phyloP scores from a whole-genome alignment of 2,888 invertebrate species.

The Gymnosoma rotundatum region DNA sequence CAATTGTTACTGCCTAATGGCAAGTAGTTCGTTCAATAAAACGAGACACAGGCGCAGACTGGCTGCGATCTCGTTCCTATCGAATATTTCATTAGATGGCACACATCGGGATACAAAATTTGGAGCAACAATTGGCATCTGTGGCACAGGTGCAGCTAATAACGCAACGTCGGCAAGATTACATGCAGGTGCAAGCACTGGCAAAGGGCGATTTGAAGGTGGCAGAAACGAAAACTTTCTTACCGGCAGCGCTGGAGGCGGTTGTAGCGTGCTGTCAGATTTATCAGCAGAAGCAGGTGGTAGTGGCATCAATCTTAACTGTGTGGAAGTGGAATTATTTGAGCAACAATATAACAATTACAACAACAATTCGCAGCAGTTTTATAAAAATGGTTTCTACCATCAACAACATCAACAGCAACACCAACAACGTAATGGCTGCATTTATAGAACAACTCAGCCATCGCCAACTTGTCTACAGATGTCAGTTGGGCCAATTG shows the following conservation, averaged over 20 bases:
- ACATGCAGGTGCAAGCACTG: conserved; percentile 73
- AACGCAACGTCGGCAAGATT: conserved; percentile 73
- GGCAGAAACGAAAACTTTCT: conserved; percentile 59
- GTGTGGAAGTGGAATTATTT: conserved; percentile 67
- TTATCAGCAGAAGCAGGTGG: conserved; percentile 8
- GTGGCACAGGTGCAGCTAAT: conserved; percentile 74
- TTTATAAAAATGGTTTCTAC: conserved; percentile 72
- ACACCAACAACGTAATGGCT: conserved; percentile 75
- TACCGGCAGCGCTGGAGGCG: conserved; percentile 51
- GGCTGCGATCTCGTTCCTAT: conserved; percentile 96
- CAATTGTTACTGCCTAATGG: conserved; percentile 81
- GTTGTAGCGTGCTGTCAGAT: conserved; percentile 36
- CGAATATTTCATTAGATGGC: conserved; percentile 97
- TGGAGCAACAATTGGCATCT: conserved; percentile 82
- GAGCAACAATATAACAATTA: conserved; percentile 74
- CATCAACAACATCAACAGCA: conserved; percentile 73
- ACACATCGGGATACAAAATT: conserved; percentile 89
- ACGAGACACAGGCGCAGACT: conserved; percentile 91
- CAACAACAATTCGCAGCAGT: conserved; percentile 72
- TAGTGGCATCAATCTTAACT: conserved; percentile 50
- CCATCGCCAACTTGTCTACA: conserved; percentile 68
- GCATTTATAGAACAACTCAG: conserved; percentile 65
- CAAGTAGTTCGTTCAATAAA: conserved; percentile 82
- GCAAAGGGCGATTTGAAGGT: conserved; percentile 55
- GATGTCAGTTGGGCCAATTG: conserved; percentile 52